These are phyloP conservation scores for Coptotermes formosanus DNA, from an alignment of 1,140 invertebrate genomes.

Conservation along the genomic window DNA sequence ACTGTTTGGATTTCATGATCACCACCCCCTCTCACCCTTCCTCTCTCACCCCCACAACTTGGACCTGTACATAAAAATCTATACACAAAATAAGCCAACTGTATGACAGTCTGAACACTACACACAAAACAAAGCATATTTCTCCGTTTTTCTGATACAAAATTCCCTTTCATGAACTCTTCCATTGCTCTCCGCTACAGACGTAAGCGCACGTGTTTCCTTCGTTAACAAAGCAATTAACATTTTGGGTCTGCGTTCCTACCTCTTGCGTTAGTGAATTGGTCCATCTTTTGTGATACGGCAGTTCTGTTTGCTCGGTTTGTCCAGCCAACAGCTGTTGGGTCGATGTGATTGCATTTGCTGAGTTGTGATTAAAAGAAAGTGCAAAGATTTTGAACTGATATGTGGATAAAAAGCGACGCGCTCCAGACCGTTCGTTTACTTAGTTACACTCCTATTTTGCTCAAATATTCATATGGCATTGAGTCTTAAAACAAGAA, in stretches of 20 bases:
- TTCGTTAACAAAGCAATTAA: neutral
- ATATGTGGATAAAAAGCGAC: too few relatives aligned
- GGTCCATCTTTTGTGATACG: neutral
- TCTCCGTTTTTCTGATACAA: neutral
- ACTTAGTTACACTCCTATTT: neutral
- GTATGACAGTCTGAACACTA: neutral
- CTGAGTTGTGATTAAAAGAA: neutral
- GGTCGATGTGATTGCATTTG: neutral
- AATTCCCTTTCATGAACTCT: neutral
- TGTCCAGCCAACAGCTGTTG: neutral
- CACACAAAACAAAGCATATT: neutral
- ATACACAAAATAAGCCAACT: neutral
- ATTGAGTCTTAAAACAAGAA: neutral
- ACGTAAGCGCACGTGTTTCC: neutral
- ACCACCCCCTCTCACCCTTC: neutral
- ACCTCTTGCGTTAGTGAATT: neutral
- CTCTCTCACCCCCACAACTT: neutral
- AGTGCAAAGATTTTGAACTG: neutral
- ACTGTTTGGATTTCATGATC: slow-evolving; percentile 4
- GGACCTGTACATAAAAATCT: neutral
- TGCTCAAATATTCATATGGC: neutral
- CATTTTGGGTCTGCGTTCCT: neutral
- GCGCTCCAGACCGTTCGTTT: neutral
- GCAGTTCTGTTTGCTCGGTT: neutral
- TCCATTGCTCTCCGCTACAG: neutral